phyloP scores from a whole-genome alignment of 2,113 vertebrate genomes.

The Aleadryas rufinucha region DNA sequence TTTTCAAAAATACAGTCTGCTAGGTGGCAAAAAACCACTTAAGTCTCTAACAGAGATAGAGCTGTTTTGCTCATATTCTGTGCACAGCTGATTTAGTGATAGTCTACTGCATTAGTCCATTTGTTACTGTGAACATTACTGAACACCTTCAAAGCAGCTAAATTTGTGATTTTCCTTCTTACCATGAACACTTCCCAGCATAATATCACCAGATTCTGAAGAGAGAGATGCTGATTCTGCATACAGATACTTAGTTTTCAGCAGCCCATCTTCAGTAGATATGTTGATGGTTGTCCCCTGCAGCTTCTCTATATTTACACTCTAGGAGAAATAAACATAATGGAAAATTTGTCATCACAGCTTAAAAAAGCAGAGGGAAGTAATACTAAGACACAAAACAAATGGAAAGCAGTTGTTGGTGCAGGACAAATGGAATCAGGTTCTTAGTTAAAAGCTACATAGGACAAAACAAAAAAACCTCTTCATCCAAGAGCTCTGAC shows the following conservation, averaged over 20 bases:
- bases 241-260: slow-evolving; percentile 90
- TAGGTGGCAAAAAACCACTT: neutral
- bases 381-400: neutral
- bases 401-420: neutral
- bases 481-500: neutral
- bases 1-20: neutral
- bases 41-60: neutral
- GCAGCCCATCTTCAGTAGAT: slow-evolving; percentile 82
- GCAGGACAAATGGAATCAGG: neutral
- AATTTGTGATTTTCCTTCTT: slow-evolving; percentile 52
- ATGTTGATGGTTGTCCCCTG: slow-evolving; percentile 87
- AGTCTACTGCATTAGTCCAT: neutral
- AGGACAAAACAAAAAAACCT: neutral
- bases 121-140: neutral
- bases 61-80: neutral
- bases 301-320: slow-evolving; percentile 87
- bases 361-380: neutral
- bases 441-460: neutral
- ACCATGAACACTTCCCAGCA: slow-evolving; percentile 90
- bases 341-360: neutral
- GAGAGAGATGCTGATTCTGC: slow-evolving; percentile 82
- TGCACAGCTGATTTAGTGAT: neutral
- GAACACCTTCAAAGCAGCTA: neutral
- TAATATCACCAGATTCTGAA: slow-evolving; percentile 81
- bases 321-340: slow-evolving; percentile 71